Evolutionary conservation across 2,888 invertebrate species (phyloP), one percentile per base, ranked within the genome.

Genomic region (Ochropacha duplaris): DNA sequence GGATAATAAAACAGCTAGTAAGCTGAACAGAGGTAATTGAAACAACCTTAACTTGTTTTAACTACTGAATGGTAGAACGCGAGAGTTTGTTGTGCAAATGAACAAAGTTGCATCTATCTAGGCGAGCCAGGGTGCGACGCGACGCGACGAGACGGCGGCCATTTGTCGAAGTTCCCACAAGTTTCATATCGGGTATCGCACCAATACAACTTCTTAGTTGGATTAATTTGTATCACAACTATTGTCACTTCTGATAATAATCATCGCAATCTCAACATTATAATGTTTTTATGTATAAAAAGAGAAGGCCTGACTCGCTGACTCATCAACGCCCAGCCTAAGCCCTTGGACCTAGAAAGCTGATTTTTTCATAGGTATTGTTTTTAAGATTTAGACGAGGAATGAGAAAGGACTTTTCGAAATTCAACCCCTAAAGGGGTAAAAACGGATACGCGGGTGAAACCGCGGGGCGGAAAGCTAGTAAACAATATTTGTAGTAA

Each of bases 31-130:
- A 44, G 44, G 44, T 44, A 44, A 19, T 9, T 19, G 19, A 44
- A 44, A 44, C 44, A 44, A 44, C 44, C 44, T 19, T 44, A 44
- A 44, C 44, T 44, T 44, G 44, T 44, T 19, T 44, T 44, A 44
- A 44, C 44, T 19, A 44, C 44, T 44, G 19, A 44, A 44, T 44
- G 44, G 44, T 2, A 5, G 39, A 44, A 44, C 44, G 44, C 9
- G 2, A 6, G 19, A 44, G 44, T 44, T 44, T 44, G 19, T 44
- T 2, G 1, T 19, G 44, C 44, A 44, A 44, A 19, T 44, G 44
- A 44, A 19, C 9, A 19, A 44, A 44, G 44, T 44, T 44, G 44
- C 44, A 44, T 44, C 19, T 44, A 44, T 44, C 44, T 44, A 44
- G 44, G 44, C 44, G 31, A 31, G 31, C 2, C 31, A 31, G 3